Percentiles rank a stretch among this genome's conserved stretches.
phyloP scores from a whole-genome alignment of 1,140 invertebrate genomes.

The Drosophila subobscura region DNA sequence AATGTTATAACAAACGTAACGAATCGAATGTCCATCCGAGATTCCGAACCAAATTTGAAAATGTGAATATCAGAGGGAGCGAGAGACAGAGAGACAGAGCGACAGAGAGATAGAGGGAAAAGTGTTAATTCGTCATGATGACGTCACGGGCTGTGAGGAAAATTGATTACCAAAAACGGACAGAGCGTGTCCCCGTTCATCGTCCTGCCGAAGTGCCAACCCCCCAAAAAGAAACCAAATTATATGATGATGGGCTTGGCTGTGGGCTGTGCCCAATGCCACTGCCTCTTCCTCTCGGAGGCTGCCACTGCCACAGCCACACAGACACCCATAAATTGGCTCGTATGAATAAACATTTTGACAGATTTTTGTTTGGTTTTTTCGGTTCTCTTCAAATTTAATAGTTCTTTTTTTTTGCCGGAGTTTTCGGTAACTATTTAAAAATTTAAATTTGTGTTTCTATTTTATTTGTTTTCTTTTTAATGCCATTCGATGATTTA shows the following conservation, averaged over 20 bases:
- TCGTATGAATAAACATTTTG: conserved; percentile 62
- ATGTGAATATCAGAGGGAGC: conserved; percentile 20
- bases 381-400: conserved; percentile 45
- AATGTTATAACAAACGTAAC: conserved; percentile 65
- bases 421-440: conserved; percentile 47
- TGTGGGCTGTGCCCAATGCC: conserved; percentile 15
- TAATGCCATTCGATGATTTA: conserved; percentile 30
- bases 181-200: conserved; percentile 54
- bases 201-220: conserved; percentile 8
- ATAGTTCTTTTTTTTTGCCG: conserved; percentile 38
- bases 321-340: conserved; percentile 48
- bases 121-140: conserved; percentile 73
- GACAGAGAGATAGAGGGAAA: conserved; percentile 19
- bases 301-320: conserved; percentile 5
- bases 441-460: conserved; percentile 47
- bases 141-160: conserved; percentile 56
- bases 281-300: conserved; percentile 2
- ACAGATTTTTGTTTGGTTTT: conserved; percentile 54
- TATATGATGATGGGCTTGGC: conserved; percentile 16
- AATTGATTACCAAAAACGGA: conserved; percentile 63
- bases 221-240: conserved; percentile 21
- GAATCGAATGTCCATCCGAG: conserved; percentile 51
- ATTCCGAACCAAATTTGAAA: conserved; percentile 31
- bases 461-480: conserved; percentile 31
- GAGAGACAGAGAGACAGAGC: background rate